A percentile compares a stretch with the other conserved stretches of the same genome.
Conservation (phyloP, 1,140 invertebrate species). For the Hermetia illucens region DNA sequence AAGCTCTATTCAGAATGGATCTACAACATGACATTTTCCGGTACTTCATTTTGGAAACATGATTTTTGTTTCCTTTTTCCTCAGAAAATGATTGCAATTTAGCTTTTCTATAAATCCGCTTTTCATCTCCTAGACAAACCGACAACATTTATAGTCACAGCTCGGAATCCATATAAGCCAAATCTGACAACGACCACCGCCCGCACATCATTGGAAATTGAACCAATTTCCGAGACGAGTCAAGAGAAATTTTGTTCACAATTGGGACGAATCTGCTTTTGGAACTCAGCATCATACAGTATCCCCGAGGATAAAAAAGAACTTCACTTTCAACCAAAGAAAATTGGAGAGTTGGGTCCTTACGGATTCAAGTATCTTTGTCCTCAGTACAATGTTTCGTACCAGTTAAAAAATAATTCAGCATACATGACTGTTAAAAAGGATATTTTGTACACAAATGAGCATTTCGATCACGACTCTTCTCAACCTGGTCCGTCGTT, state of each 20-base stretch:
- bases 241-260: constrained; percentile 20
- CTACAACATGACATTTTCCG: too few relatives aligned
- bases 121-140: neutral
- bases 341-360: constrained; percentile 17
- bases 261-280: constrained; percentile 26
- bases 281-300: constrained; percentile 17
- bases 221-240: constrained; percentile 9
- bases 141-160: constrained; percentile 8
- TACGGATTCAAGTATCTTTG: constrained; percentile 22
- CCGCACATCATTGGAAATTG: constrained; percentile 18
- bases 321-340: constrained; percentile 13
- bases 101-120: too few relatives aligned
- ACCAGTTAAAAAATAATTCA: constrained; percentile 13
- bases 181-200: constrained; percentile 15
- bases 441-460: constrained; percentile 17
- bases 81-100: too few relatives aligned
- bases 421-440: constrained; percentile 16
- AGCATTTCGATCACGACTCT: constrained; percentile 20
- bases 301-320: constrained; percentile 15
- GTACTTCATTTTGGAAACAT: too few relatives aligned
- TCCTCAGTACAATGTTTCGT: constrained; percentile 12
- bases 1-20: too few relatives aligned
- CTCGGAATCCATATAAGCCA: constrained; percentile 15
- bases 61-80: too few relatives aligned
- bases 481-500: constrained; percentile 5